Conservation (phyloP, 2,113 vertebrate species). For the Nothobranchius kuhntae region DNA sequence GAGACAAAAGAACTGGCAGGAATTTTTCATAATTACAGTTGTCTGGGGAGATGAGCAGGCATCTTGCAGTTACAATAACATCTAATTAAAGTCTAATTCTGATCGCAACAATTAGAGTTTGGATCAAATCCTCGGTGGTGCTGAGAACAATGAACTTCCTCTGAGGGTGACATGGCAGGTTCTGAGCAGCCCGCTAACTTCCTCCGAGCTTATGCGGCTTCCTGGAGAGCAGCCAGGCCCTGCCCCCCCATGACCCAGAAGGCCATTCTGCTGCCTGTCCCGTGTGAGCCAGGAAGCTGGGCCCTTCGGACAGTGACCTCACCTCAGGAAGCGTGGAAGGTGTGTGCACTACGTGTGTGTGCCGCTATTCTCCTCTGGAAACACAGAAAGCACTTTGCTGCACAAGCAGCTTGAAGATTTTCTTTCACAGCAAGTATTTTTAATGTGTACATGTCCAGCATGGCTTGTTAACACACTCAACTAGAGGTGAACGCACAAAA, state of each 20-base stretch:
- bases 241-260: conserved; percentile 33
- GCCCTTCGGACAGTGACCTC: conserved; percentile 70
- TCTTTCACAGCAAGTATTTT: conserved; percentile 64
- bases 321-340: conserved; percentile 64
- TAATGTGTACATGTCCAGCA: conserved; percentile 85
- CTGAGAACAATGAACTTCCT: conserved; percentile 58
- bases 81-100: conserved; percentile 26
- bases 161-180: conserved; percentile 24
- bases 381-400: neutral
- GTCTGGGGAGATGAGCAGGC: conserved; percentile 16
- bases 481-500: conserved; percentile 79
- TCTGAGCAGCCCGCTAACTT: conserved; percentile 22
- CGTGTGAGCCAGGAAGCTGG: conserved; percentile 76
- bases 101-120: conserved; percentile 9
- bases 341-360: conserved; percentile 27
- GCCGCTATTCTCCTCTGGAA: conserved; percentile 4
- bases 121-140: conserved; percentile 10
- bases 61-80: conserved; percentile 17
- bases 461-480: conserved; percentile 83
- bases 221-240: conserved; percentile 45
- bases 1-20: neutral
- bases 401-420: neutral
- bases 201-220: conserved; percentile 56
- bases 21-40: neutral
- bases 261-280: conserved; percentile 59